Base-by-base conservation (phyloP, 2,888 invertebrate genomes). In the Phyto melanocephala region DNA sequence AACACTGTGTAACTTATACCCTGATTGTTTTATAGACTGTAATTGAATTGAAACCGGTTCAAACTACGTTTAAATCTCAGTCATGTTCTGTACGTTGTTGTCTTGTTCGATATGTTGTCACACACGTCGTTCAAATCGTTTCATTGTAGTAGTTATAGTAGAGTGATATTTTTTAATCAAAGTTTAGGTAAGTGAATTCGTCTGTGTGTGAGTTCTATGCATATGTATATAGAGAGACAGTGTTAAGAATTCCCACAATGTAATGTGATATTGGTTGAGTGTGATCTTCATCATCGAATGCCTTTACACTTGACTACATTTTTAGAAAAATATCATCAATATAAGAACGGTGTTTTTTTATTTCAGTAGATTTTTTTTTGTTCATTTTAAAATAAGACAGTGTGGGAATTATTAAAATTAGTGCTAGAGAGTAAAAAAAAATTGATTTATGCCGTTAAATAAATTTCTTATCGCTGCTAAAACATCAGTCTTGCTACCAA, bases 291-390 rank as follows among this genome's bases (percentile, higher is more conserved):
- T 81, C 62, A 77, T 70, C 87, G 85, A 86, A 89, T 89, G 87
- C 88, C 89, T 83, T 89, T 89, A 87, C 88, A 89, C 88, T 88
- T 84, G 88, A 88, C 87, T 89, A 88, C 86, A 83, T 88, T 77
- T 82, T 76, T 76, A 47, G 54, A 54, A 67, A 79, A 75, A 67
- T 79, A 67, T 71, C 37, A 60, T 67, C 40, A 22, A 60, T 60
- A 54, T 17, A 13, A 78, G 74, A 72, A 60, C 54, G 42, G 37
- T 37, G 6, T 80, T 60, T 67, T 58, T 20, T 45, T 17, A 24
- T 65, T 28, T 54, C 42, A 45, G 6, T 45, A 37, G 6, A 2
- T 17, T 52, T 4, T 28, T n/a, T 58, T 58, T 60, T 63, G 1
- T 45, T 35, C 4, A 22, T 20, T 17, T 74, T 47, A 22, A 52